These are phyloP conservation scores for Trogon surrucura DNA, from an alignment of 2,113 vertebrate genomes.

Conservation along the genomic window DNA sequence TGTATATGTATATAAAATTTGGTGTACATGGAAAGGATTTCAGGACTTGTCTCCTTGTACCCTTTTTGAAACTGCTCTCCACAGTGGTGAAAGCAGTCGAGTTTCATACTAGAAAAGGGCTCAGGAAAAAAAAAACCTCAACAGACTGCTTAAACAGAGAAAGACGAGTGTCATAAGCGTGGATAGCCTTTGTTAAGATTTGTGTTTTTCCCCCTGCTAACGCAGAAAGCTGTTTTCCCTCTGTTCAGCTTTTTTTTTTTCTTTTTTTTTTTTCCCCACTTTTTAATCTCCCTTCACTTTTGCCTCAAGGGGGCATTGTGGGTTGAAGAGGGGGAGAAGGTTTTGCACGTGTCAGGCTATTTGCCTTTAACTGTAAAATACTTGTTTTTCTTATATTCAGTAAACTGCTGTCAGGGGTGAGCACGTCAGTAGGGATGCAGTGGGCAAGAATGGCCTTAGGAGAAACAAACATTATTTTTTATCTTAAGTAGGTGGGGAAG, in stretches of 20 bases:
- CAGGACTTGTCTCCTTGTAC: not conserved
- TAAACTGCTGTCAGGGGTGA: not conserved
- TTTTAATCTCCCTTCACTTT: not conserved
- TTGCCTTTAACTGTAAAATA: not conserved
- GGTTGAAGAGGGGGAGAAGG: not conserved
- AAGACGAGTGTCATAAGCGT: accelerated
- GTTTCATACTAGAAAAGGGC: not conserved
- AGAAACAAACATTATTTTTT: conserved; percentile 31
- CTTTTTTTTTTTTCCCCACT: not conserved
- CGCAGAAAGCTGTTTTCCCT: not conserved
- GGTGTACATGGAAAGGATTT: not conserved
- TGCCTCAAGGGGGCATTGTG: not conserved
- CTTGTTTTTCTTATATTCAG: not conserved
- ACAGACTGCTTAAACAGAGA: not conserved
- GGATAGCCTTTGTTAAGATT: not conserved
- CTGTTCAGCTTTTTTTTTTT: not conserved
- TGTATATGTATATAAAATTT: not conserved
- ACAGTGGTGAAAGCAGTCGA: not conserved
- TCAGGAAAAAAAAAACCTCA: not conserved
- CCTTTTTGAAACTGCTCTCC: not conserved
- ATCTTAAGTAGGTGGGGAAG: conserved; percentile 19
- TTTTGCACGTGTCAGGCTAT: not conserved
- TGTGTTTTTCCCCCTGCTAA: not conserved
- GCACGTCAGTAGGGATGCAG: not conserved
- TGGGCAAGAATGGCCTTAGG: not conserved